Base-by-base conservation (phyloP, 2,888 invertebrate species). In the Choristoneura rosaceana region DNA sequence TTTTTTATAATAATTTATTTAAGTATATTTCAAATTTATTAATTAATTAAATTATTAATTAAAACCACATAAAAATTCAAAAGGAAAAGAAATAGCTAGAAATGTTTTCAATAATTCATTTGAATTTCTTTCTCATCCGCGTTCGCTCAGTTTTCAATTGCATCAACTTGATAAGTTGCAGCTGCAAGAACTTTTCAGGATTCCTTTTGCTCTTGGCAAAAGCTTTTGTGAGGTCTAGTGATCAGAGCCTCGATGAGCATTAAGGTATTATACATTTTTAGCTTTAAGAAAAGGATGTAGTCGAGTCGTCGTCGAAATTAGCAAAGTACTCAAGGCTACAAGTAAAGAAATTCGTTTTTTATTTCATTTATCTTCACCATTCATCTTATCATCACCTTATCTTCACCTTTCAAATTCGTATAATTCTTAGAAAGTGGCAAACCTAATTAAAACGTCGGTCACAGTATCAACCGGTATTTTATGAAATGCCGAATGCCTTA, bases 401-500 rank as follows among this genome's bases (percentile, higher is more conserved):
- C 38, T 17, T 12, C 14, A 14, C 14, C 3, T 45, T 62, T n/a
- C 12, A 33, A 62, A 45, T 43, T 45, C n/a, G 17, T 45, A 9
- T 62, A 45, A 12, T 45, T 45, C 25, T 47, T 71, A 68, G 62
- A 66, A 67, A 63, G 55, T 67, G 38, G 15, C 62, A 58, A 43
- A 68, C 62, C 17, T 15, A 71, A 71, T 66, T 61, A 55, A 70
- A 47, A 61, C 61, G 25, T 55, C 25, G 15, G 43, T 60, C 47
- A 17, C 59, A 41, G 59, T 38, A 61, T 52, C 17, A 71, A 71
- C 68, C 73, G 68, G 69, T 64, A 68, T 17, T 60, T 60, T 50
- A 52, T 43, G 41, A 69, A 64, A 60, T 60, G 34, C 60, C 63
- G 34, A 55, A 55, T 59, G 41, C 50, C 64, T 64, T 52, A n/a